phyloP scores from a whole-genome alignment of 2,888 invertebrate genomes.

The Chloroclystis v-ata region DNA sequence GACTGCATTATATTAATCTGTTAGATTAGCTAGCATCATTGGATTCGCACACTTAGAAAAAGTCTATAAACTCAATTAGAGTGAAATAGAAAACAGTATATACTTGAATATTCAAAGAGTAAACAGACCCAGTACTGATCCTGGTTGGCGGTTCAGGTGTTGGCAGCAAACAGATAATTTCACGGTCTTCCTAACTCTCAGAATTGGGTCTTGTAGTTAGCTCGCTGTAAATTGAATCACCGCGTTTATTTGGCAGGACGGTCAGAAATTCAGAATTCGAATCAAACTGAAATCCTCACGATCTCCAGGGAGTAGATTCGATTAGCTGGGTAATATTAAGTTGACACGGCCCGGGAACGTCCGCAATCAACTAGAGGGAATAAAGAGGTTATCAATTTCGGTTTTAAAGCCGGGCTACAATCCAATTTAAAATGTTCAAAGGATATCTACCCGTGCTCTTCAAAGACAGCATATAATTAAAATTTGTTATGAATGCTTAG shows the following conservation, averaged over 20 bases:
- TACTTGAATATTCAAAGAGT: slow-evolving; percentile 28
- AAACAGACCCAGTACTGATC: slow-evolving; percentile 23
- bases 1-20: slow-evolving; percentile 4
- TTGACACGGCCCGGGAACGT: slow-evolving; percentile 35
- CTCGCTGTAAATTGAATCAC: slow-evolving; percentile 44
- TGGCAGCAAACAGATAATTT: slow-evolving; percentile 41
- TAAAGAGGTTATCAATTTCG: slow-evolving; percentile 28
- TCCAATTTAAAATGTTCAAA: slow-evolving; percentile 33
- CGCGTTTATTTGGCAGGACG: slow-evolving; percentile 37
- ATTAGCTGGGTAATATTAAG: slow-evolving; percentile 43
- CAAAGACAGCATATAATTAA: slow-evolving; percentile 31
- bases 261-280: slow-evolving; percentile 32
- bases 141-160: slow-evolving; percentile 29
- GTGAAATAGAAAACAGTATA: slow-evolving; percentile 20
- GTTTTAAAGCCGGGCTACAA: slow-evolving; percentile 24
- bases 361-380: slow-evolving; percentile 34
- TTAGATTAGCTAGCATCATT: too few relatives aligned
- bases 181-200: slow-evolving; percentile 29
- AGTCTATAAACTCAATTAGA: slow-evolving; percentile 11
- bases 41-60: slow-evolving; percentile 5
- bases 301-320: slow-evolving; percentile 36
- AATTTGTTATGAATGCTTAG: slow-evolving; percentile 20
- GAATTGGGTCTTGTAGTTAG: slow-evolving; percentile 37
- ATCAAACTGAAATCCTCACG: slow-evolving; percentile 27
- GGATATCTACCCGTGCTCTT: slow-evolving; percentile 31